Base-by-base conservation (phyloP, 2,113 vertebrate genomes). In the Pseudonaja textilis region DNA sequence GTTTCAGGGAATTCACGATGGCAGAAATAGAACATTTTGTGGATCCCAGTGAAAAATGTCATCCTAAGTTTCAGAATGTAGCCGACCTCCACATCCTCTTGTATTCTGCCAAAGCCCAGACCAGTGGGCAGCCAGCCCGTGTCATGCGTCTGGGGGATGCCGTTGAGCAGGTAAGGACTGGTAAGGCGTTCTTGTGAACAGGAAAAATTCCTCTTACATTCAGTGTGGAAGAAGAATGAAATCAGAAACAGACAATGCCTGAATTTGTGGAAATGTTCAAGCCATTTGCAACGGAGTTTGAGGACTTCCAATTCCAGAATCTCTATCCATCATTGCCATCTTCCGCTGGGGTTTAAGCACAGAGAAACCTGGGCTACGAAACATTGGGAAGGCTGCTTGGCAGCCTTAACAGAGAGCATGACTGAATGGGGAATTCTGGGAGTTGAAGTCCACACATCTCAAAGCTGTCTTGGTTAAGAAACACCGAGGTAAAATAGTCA, bases 21-120 rank as follows among this genome's bases (percentile, higher is more conserved):
- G 99, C 99, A 91, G 99, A 99, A 98, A 99, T 99, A 0, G 99
- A 99, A 97, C 99, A 99, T 98, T 99, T 99, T 98, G 99, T 99
- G 94, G 99, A 99, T 95, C 99, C 99, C 52, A 98, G 93, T 85
- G 99, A 99, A 93, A 99, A 99, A 74, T 96, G 98, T 85, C 99
- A 99, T 94, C 98, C 99, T 88, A 99, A 99, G 92, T 99, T 99
- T 95, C 96, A 98, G 92, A 98, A 87, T 0, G 98, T 99, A 94
- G 98, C 99, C 0, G 98, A 99, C 94, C 96, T 99, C 89, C 97
- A 98, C 3, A 97, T 99, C 94, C 96, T 96, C 2, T 96, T 99
- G 89, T 99, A 99, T 96, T 99, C 99, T 0, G 98, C 99, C 93
- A 99, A 98, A 97, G 99, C 99, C 1, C 99, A 99, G 97, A 98